Percentiles rank a stretch among this genome's conserved stretches.
phyloP scores from a whole-genome alignment of 2,888 invertebrate genomes.

The Entomobrya multifasciata region DNA sequence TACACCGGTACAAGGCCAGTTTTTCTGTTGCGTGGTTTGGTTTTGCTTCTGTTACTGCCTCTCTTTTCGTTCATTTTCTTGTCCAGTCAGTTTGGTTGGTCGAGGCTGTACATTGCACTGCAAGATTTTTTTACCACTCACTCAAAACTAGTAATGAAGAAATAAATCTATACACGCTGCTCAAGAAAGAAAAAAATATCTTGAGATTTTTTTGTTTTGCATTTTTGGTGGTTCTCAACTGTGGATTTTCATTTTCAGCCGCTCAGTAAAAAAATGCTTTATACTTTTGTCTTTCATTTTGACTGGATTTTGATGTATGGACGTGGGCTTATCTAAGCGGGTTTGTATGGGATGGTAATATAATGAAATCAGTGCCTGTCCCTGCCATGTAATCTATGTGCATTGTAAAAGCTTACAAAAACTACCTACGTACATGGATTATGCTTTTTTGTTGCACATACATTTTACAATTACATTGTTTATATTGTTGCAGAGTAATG shows the following conservation, averaged over 20 bases:
- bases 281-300: background rate
- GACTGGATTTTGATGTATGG: conserved; percentile 53
- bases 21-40: conserved; percentile 16
- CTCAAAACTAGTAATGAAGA: conserved; percentile 59
- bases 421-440: too few relatives aligned
- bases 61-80: conserved; percentile 10
- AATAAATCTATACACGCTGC: conserved; percentile 62
- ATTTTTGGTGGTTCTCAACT: conserved; percentile 35
- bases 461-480: too few relatives aligned
- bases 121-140: conserved; percentile 52
- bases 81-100: conserved; percentile 30
- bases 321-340: conserved; percentile 24
- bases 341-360: background rate
- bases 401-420: too few relatives aligned
- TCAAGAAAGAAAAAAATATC: background rate
- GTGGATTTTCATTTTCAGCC: background rate
- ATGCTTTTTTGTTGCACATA: too few relatives aligned
- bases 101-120: conserved; percentile 16
- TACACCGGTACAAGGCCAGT: conserved; percentile 67
- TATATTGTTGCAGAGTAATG: too few relatives aligned
- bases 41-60: background rate
- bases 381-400: background rate
- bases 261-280: background rate
- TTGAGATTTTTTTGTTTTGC: conserved; percentile 51
- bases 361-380: background rate